These are phyloP conservation scores for Artibeus lituratus DNA, from an alignment of 2,797 vertebrate species.

Conservation along the genomic window DNA sequence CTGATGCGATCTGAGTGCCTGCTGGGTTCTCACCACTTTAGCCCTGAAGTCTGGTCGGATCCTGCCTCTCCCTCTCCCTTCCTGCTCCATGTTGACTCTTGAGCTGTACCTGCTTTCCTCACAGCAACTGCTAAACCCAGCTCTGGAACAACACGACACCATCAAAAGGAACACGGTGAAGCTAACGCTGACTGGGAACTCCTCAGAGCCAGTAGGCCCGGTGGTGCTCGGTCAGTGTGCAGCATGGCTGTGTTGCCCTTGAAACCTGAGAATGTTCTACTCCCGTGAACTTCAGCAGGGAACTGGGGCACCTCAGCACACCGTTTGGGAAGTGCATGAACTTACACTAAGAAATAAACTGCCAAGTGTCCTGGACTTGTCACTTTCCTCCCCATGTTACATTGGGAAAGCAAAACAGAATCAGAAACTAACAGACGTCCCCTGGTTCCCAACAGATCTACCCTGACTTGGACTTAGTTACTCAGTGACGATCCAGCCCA, in stretches of 20 bases:
- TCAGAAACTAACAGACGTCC: background rate
- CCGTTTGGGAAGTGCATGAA: background rate
- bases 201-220: background rate
- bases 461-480: background rate
- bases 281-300: background rate
- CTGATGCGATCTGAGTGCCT: background rate
- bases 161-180: background rate
- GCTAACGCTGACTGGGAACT: background rate
- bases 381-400: background rate
- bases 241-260: background rate
- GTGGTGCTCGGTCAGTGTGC: background rate
- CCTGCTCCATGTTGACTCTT: background rate
- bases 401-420: background rate
- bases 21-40: accelerated
- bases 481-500: background rate
- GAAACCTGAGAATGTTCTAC: background rate
- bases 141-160: background rate
- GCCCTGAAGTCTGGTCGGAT: background rate
- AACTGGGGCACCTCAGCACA: background rate
- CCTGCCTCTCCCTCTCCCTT: no score
- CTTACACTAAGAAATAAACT: background rate
- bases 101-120: background rate
- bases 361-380: background rate
- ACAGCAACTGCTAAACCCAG: background rate
- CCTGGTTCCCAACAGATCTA: background rate